Conservation (phyloP, 2,797 vertebrate species). For the Notamacropus eugenii region DNA sequence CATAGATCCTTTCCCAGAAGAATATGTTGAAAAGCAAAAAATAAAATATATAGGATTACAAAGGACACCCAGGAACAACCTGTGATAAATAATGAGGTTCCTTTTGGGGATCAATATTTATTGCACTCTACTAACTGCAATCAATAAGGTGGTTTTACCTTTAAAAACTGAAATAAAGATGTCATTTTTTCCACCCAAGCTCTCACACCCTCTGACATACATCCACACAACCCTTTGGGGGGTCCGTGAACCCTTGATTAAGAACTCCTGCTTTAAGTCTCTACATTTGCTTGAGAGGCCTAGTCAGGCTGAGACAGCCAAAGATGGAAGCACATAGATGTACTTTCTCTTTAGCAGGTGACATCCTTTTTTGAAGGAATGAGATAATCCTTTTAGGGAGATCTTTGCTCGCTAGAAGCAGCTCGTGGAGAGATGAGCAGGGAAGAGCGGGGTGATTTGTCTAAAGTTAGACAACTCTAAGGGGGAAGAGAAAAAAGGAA, state of each 20-base stretch:
- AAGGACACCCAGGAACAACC: neutral
- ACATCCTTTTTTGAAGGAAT: neutral
- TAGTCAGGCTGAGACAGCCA: neutral
- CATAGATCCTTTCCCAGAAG: neutral
- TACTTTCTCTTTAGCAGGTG: constrained; percentile 1
- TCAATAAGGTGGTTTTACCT: neutral
- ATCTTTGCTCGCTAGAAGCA: neutral
- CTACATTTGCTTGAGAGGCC: neutral
- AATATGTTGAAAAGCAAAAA: neutral
- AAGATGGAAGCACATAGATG: neutral
- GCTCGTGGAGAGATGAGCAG: neutral
- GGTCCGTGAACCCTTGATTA: neutral
- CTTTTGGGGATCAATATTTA: neutral
- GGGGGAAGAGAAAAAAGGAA: neutral
- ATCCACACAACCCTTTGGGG: neutral
- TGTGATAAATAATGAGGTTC: neutral
- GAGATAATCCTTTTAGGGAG: neutral
- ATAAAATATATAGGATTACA: neutral
- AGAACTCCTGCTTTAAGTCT: neutral
- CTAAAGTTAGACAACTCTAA: neutral
- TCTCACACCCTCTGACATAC: neutral
- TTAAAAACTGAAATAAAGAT: neutral
- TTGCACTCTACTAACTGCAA: neutral
- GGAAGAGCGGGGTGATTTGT: neutral
- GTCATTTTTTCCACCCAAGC: neutral